Evolutionary conservation across 2,113 vertebrate genomes (phyloP).

Genomic region (Mus musculus): GRCm39 chr6:139998001-139998500

Average conservation of each 20-base stretch:
- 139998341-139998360: no score
- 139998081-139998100: background rate
- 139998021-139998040: no score
- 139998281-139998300: background rate
- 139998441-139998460: no score
- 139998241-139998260: background rate
- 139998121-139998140: background rate
- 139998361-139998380: no score
- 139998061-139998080: background rate
- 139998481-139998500: no score
- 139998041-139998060: background rate
- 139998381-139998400: no score
- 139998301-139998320: background rate
- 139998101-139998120: background rate
- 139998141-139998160: background rate
- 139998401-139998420: no score
- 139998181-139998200: background rate
- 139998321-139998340: background rate
- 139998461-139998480: no score
- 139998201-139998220: background rate
- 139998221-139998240: conserved; percentile 26
- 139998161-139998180: background rate
- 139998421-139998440: no score
- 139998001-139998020: background rate
- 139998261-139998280: background rate